A percentile compares a stretch with the other conserved stretches of the same genome.
Evolutionary conservation across 2,888 invertebrate genomes (phyloP).

Genomic region (Andricus quercusramuli): DNA sequence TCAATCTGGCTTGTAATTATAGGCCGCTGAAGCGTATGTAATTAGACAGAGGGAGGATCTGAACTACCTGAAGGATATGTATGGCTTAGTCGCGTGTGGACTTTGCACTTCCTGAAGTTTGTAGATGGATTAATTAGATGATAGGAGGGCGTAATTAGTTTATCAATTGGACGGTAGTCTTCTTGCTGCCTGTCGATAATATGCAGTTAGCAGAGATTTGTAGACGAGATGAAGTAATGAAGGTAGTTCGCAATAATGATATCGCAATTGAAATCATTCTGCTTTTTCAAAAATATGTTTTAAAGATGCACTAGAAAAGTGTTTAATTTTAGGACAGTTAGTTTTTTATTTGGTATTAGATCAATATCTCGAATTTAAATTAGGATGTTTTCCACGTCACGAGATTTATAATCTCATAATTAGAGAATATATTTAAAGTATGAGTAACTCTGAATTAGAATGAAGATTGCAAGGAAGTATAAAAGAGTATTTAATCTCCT

Average conservation of each 20-base stretch:
- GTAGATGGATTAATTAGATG: constrained; percentile 10
- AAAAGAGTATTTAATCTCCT: too few relatives aligned
- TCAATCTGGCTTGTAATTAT: constrained; percentile 30
- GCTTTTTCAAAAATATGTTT: not conserved
- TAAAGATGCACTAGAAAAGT: not conserved
- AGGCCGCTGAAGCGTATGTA: not conserved
- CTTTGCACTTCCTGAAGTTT: constrained; percentile 13
- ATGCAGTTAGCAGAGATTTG: not conserved
- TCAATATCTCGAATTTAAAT: too few relatives aligned
- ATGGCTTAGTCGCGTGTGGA: constrained; percentile 20
- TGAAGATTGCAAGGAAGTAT: too few relatives aligned
- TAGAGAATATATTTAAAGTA: too few relatives aligned
- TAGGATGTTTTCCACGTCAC: too few relatives aligned
- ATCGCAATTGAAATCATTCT: not conserved
- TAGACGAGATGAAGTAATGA: not conserved
- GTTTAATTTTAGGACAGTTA: not conserved
- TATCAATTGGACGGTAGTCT: constrained; percentile 7
- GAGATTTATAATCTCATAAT: too few relatives aligned
- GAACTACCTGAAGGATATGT: constrained; percentile 8
- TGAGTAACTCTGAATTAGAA: too few relatives aligned
- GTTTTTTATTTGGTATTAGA: too few relatives aligned
- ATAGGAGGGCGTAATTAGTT: constrained; percentile 7
- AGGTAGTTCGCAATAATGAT: not conserved
- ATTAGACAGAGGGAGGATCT: constrained; percentile 22
- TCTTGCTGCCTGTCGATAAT: not conserved